These are phyloP conservation scores for Incurvaria masculella DNA, from an alignment of 2,888 invertebrate genomes.

Conservation along the genomic window DNA sequence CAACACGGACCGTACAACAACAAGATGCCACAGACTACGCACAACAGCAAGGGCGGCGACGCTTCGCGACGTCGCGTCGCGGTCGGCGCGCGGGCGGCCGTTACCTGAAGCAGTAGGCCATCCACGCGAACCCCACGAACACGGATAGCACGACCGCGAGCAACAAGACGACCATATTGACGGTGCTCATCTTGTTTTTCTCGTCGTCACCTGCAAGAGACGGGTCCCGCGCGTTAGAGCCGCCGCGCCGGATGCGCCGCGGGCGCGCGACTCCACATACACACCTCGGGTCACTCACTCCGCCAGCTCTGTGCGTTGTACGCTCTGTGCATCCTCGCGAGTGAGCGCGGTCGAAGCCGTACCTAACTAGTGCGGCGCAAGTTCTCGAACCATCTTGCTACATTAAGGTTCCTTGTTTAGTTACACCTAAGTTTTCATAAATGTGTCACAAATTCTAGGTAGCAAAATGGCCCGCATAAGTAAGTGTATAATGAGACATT, in stretches of 20 bases:
- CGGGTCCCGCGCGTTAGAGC: slow-evolving; percentile 52
- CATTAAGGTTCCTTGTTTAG: too few relatives aligned
- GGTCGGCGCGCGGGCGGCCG: slow-evolving; percentile 22
- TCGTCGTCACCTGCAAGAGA: slow-evolving; percentile 69
- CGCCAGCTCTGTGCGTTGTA: background rate
- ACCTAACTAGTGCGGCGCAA: too few relatives aligned
- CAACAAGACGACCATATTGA: slow-evolving; percentile 89
- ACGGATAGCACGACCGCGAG: slow-evolving; percentile 89
- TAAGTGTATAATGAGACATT: too few relatives aligned
- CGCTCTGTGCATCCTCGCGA: too few relatives aligned
- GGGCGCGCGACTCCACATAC: slow-evolving; percentile 36
- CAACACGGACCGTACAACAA: background rate
- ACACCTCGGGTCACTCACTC: slow-evolving; percentile 22
- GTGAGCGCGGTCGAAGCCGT: too few relatives aligned
- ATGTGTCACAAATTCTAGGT: too few relatives aligned
- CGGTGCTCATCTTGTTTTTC: slow-evolving; percentile 82
- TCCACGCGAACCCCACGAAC: slow-evolving; percentile 94
- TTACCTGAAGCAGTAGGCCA: slow-evolving; percentile 95
- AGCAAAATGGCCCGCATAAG: too few relatives aligned
- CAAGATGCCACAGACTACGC: background rate
- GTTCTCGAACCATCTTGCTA: too few relatives aligned
- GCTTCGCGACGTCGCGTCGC: slow-evolving; percentile 3
- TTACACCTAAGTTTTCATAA: too few relatives aligned
- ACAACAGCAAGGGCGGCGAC: background rate
- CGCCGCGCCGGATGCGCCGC: slow-evolving; percentile 41